These are phyloP conservation scores for Craterocephalus amniculus DNA, from an alignment of 2,797 vertebrate genomes.

Conservation along the genomic window DNA sequence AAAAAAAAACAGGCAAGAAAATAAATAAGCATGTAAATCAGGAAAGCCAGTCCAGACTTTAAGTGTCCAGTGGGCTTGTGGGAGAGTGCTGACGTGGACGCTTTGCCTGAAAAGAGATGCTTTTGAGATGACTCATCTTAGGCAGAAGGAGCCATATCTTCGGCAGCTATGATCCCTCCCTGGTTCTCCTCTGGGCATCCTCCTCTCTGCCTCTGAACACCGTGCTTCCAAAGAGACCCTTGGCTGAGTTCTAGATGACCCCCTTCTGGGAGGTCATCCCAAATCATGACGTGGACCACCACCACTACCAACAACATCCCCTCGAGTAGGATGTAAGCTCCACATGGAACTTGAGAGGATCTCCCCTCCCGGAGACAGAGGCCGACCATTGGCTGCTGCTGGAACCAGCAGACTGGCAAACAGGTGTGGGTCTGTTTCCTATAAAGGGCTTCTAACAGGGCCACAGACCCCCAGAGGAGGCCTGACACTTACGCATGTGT, in stretches of 20 bases:
- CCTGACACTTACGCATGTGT: slow-evolving; percentile 48
- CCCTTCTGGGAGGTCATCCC: slow-evolving; percentile 50
- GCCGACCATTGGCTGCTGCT: slow-evolving; percentile 22
- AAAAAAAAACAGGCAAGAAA: slow-evolving; percentile 1
- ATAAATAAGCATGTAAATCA: slow-evolving; percentile 27
- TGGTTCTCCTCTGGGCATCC: slow-evolving; percentile 43
- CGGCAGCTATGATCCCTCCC: slow-evolving; percentile 65
- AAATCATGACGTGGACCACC: slow-evolving; percentile 8
- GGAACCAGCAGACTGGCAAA: slow-evolving; percentile 51
- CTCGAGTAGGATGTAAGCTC: slow-evolving; percentile 49
- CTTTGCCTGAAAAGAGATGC: slow-evolving; percentile 66
- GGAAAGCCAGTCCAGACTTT: slow-evolving; percentile 28
- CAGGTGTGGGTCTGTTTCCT: slow-evolving; percentile 67
- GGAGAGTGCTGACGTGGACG: slow-evolving; percentile 72
- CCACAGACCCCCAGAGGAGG: slow-evolving; percentile 52
- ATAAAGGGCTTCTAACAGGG: slow-evolving; percentile 48
- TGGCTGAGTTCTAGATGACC: slow-evolving; percentile 36
- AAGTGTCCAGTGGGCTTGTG: slow-evolving; percentile 44
- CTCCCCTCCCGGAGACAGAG: slow-evolving; percentile 27
- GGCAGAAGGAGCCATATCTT: slow-evolving; percentile 60
- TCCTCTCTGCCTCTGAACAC: slow-evolving; percentile 50
- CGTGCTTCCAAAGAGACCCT: slow-evolving; percentile 26
- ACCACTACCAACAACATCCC: no score
- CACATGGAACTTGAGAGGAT: slow-evolving; percentile 47
- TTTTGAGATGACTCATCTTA: slow-evolving; percentile 81